These are phyloP conservation scores for Simalia tracyae DNA, from an alignment of 2,797 vertebrate species.

Conservation along the genomic window DNA sequence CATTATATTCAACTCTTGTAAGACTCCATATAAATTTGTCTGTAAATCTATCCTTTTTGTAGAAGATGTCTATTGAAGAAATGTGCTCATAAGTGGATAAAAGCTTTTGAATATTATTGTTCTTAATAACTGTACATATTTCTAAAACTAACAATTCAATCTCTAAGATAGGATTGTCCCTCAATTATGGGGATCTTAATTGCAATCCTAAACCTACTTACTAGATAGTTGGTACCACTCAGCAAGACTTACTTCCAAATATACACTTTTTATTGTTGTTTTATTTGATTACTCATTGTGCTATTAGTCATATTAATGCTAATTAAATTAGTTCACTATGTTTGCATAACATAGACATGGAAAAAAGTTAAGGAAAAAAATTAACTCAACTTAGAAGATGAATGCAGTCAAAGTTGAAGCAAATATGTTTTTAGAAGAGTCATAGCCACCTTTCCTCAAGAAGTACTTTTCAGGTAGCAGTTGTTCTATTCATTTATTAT, in stretches of 20 bases:
- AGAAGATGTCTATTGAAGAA: slow-evolving; percentile 1
- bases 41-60: slow-evolving; percentile 8
- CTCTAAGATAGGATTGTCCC: slow-evolving; percentile 3
- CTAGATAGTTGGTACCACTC: not conserved
- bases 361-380: not conserved
- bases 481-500: not conserved
- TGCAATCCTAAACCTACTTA: not conserved
- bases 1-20: slow-evolving; percentile 28
- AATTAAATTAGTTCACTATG: not conserved
- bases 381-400: not conserved
- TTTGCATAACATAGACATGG: not conserved
- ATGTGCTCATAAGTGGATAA: slow-evolving; percentile 9
- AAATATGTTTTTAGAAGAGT: not conserved
- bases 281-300: not conserved
- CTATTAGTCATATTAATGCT: not conserved
- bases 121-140: slow-evolving; percentile 9
- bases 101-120: slow-evolving; percentile 23
- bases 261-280: not conserved
- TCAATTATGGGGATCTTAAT: not conserved
- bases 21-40: slow-evolving; percentile 1
- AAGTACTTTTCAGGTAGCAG: not conserved
- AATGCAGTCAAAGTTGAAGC: not conserved
- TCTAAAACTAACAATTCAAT: not conserved
- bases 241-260: not conserved
- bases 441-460: not conserved